Base-by-base conservation (phyloP, 2,113 vertebrate species). In the Oenanthe melanoleuca region DNA sequence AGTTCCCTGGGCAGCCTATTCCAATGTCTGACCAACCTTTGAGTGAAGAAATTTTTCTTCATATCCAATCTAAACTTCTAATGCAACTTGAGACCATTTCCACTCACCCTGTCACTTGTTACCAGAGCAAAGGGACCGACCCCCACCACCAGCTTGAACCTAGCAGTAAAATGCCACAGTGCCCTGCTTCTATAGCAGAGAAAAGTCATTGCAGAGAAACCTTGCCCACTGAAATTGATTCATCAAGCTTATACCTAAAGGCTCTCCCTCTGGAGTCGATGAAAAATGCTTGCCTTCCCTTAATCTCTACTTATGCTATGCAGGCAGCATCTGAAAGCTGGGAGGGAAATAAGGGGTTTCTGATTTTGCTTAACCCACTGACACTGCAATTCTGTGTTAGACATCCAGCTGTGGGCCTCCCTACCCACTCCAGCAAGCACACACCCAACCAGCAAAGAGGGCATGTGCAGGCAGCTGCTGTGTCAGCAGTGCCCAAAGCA, bases 401-500 rank as follows among this genome's bases (percentile, higher is more conserved):
- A 24, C 34, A 49, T 9, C 33, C 34, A 71, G 56, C 69, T 38
- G 21, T 12, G 47, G 79, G 38, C 78, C 56, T 37, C 79, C 25
- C 61, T 8, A 2, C 42, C 63, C 38, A 14, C 19, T 24, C 8
- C 7, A 31, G 22, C 21, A 12, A 61, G 40, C 40, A 65, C 47
- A 73, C 4, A 8, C 0, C 0, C 59, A 63, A 8, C 15, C 15
- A 59, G 29, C 70, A 59, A 25, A 20, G 29, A 50, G 47, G 6
- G 2, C 8, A 12, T 1, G 0, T 3, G 42, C 50, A 56, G 37
- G 18, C 52, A 33, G 49, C 26, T 37, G 31, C 26, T 40, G 37
- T 2, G 31, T 19, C 60, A 89, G 29, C 63, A 47, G 55, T 17
- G 59, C 29, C 59, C 64, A 52, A 49, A 60, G 69, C 14, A 73